phyloP scores from a whole-genome alignment of 2,113 vertebrate species.

The Zosterops lateralis region DNA sequence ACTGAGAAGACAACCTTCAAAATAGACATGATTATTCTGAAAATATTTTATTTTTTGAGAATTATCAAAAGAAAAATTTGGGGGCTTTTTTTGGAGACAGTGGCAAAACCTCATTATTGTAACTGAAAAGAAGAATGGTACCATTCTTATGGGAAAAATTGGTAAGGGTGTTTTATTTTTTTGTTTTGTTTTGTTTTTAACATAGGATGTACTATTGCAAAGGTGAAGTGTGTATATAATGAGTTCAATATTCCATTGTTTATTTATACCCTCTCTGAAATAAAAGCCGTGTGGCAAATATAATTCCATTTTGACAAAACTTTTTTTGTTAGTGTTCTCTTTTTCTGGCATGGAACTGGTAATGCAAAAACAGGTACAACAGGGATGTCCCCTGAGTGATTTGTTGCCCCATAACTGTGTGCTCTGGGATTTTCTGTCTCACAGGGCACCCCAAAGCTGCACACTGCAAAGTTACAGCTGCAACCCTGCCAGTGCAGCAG shows the following conservation, averaged over 20 bases:
- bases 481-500: accelerated
- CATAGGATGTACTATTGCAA: background rate
- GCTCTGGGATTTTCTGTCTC: background rate
- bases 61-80: background rate
- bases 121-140: background rate
- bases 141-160: background rate
- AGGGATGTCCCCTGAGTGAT: background rate
- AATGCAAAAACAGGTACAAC: background rate
- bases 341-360: background rate
- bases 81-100: accelerated
- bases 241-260: background rate
- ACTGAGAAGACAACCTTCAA: background rate
- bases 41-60: background rate
- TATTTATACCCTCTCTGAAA: background rate
- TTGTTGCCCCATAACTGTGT: background rate
- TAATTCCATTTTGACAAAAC: background rate
- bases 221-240: accelerated
- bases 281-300: background rate
- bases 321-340: background rate
- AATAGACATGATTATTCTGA: background rate
- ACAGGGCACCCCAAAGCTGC: background rate
- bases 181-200: background rate
- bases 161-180: background rate
- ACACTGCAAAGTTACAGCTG: background rate
- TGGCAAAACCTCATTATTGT: background rate